Conservation (phyloP, 1,140 invertebrate genomes). For the Aphelinus certus region DNA sequence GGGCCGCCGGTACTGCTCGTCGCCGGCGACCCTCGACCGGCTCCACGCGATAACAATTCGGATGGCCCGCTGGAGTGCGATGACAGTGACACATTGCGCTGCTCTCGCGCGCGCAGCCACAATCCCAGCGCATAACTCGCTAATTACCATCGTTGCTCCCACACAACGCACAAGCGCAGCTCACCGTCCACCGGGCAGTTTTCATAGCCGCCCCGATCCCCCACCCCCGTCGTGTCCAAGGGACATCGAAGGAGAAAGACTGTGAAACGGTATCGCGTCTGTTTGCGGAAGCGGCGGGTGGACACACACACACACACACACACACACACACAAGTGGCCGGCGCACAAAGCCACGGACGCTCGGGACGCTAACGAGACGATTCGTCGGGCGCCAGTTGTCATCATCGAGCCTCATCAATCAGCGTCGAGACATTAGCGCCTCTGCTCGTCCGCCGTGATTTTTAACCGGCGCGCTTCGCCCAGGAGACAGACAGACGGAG, state of each 20-base stretch:
- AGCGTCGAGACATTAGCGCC: constrained; percentile 24
- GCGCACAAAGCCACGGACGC: no score
- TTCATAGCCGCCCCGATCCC: no score
- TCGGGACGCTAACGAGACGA: no score
- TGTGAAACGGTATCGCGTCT: not conserved
- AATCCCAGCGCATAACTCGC: constrained; percentile 55
- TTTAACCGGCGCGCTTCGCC: no score
- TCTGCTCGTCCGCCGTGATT: no score
- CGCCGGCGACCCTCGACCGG: constrained; percentile 15
- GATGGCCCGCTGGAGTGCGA: constrained; percentile 47
- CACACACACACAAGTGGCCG: no score
- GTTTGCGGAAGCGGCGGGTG: constrained; percentile 45
- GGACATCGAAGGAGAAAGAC: no score
- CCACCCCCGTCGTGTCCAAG: no score
- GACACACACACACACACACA: no score
- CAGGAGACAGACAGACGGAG: not conserved
- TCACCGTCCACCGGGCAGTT: no score
- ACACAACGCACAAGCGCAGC: not conserved
- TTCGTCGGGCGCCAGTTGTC: no score
- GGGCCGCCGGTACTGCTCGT: constrained; percentile 31
- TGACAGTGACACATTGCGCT: constrained; percentile 62
- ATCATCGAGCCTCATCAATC: constrained; percentile 4
- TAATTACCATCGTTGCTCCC: constrained; percentile 56
- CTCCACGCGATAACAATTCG: constrained; percentile 57
- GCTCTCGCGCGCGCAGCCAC: constrained; percentile 44